Evolutionary conservation across 2,113 vertebrate genomes (phyloP).

Genomic region (Lonchura striata): DNA sequence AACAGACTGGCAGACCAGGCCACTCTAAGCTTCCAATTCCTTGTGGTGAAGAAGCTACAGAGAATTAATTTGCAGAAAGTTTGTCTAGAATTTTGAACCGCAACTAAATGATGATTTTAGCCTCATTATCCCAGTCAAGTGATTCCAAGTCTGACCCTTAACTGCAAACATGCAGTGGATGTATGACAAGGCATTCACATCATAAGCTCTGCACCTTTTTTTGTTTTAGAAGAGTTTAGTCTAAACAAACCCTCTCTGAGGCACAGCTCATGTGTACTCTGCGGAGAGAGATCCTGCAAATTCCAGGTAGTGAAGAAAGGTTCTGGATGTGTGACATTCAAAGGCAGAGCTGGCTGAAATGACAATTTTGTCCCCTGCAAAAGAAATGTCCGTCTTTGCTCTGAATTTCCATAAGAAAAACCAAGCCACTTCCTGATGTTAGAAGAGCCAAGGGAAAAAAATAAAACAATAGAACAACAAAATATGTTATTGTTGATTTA

Average conservation of each 20-base stretch:
- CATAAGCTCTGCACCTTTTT: background rate
- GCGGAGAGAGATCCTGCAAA: background rate
- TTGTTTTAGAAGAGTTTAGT: background rate
- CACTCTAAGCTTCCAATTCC: background rate
- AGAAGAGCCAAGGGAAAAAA: background rate
- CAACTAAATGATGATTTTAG: background rate
- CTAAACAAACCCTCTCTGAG: background rate
- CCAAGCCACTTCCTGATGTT: background rate
- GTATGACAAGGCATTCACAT: background rate
- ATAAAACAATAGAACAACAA: background rate
- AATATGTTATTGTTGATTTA: background rate
- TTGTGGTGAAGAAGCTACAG: background rate
- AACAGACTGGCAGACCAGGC: background rate
- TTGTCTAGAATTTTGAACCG: background rate
- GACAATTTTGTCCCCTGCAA: background rate
- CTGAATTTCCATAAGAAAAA: background rate
- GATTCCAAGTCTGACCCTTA: background rate
- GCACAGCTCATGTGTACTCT: background rate
- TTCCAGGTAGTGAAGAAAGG: background rate
- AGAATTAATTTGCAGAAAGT: background rate
- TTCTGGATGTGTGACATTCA: background rate
- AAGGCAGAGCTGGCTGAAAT: background rate
- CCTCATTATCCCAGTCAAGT: background rate
- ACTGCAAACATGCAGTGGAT: background rate
- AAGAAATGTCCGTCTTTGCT: background rate